These are phyloP conservation scores for Sclerodermus sp. DNA, from an alignment of 2,888 invertebrate genomes.

Conservation along the genomic window DNA sequence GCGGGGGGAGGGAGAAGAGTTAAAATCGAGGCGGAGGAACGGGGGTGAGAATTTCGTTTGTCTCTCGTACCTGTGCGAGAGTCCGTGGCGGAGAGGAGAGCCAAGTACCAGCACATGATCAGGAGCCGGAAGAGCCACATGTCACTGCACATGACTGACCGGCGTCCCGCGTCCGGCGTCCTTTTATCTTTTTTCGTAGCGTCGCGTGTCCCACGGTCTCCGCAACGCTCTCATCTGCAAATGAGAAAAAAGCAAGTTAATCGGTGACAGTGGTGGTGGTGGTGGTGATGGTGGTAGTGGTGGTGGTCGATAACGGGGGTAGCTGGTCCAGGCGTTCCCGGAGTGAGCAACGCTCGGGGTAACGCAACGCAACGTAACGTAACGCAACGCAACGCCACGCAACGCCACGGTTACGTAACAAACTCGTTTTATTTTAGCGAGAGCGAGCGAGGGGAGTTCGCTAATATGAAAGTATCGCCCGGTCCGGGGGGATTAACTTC, in stretches of 20 bases:
- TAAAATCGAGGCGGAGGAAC: too few relatives aligned
- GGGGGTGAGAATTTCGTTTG: too few relatives aligned
- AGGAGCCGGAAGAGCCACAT: conserved; percentile 54
- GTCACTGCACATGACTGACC: conserved; percentile 40
- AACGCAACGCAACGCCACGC: too few relatives aligned
- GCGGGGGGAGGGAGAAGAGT: too few relatives aligned
- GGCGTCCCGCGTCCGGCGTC: conserved; percentile 25
- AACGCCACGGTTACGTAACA: conserved; percentile 37
- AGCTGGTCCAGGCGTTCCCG: too few relatives aligned
- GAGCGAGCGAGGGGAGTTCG: conserved; percentile 23
- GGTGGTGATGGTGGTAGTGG: too few relatives aligned
- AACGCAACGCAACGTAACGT: too few relatives aligned
- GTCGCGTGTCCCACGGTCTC: conserved; percentile 28
- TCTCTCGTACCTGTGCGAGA: conserved; percentile 41
- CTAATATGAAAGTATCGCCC: conserved; percentile 47
- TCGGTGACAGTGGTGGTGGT: too few relatives aligned
- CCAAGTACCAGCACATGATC: conserved; percentile 48
- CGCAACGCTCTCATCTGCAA: conserved; percentile 46
- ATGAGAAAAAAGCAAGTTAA: not conserved
- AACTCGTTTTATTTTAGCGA: conserved; percentile 41
- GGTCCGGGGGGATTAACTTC: conserved; percentile 46
- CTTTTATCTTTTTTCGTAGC: conserved; percentile 32
- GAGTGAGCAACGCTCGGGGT: too few relatives aligned
- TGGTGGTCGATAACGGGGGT: too few relatives aligned
- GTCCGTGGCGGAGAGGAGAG: conserved; percentile 48